A percentile compares a stretch with the other conserved stretches of the same genome.
phyloP scores from a whole-genome alignment of 2,113 vertebrate species.

The Neolamprologus caudopunctatus region DNA sequence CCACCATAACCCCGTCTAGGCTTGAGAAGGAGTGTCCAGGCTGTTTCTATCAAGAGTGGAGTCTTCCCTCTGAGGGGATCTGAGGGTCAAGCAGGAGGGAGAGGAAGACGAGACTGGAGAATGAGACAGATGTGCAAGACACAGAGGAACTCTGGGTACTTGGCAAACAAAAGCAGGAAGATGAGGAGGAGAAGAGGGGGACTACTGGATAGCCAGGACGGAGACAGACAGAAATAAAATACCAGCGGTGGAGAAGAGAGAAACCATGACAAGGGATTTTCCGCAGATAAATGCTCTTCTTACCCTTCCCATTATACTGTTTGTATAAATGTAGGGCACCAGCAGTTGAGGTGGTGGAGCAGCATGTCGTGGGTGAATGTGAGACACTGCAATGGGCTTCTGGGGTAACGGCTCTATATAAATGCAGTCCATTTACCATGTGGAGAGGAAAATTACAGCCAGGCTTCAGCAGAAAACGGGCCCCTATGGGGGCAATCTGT shows the following conservation, averaged over 20 bases:
- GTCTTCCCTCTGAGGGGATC: background rate
- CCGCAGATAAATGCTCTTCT: background rate
- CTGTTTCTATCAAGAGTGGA: background rate
- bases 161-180: constrained; percentile 65
- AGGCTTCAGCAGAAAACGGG: background rate
- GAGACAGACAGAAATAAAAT: constrained; percentile 32
- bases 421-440: constrained; percentile 31
- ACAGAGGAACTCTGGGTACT: constrained; percentile 26
- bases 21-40: background rate
- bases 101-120: constrained; percentile 24
- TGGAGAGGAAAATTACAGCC: constrained; percentile 14
- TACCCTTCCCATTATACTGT: background rate
- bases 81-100: background rate
- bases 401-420: background rate
- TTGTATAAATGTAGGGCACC: background rate
- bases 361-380: background rate
- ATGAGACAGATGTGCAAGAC: constrained; percentile 36
- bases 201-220: background rate
- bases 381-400: background rate
- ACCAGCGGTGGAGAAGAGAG: background rate
- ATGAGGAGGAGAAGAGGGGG: background rate
- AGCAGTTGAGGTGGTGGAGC: background rate
- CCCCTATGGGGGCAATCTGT: background rate
- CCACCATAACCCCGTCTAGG: background rate
- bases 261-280: background rate